These are phyloP conservation scores for Drosophila santomea DNA, from an alignment of 1,140 invertebrate species.

Conservation along the genomic window DNA sequence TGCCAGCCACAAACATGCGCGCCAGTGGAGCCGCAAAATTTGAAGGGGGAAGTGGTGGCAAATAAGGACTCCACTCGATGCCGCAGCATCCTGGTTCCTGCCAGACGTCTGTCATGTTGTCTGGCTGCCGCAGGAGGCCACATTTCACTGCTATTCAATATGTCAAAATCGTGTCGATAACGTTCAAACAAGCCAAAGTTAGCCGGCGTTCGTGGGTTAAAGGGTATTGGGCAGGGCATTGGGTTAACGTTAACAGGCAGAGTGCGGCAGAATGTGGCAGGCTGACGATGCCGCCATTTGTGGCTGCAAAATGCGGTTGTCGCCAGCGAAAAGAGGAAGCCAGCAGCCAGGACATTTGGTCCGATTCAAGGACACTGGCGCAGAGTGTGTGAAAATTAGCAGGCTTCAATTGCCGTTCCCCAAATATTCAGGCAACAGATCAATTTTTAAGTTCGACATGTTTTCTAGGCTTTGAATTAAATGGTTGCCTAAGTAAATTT, in stretches of 20 bases:
- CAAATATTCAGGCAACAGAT: neutral
- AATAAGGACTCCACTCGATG: neutral
- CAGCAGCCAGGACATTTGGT: conserved; percentile 2
- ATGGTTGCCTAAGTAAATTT: too few species aligned
- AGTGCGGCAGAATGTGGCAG: conserved; percentile 5
- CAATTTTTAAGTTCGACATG: neutral
- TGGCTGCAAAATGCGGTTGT: conserved; percentile 46
- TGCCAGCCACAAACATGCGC: conserved; percentile 76
- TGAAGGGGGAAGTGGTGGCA: neutral
- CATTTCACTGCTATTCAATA: conserved; percentile 81
- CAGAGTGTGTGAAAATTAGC: conserved; percentile 8
- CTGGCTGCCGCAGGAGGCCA: conserved; percentile 55
- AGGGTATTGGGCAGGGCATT: neutral
- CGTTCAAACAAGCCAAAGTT: conserved; percentile 64
- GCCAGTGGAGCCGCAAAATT: conserved; percentile 31
- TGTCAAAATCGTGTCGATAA: conserved; percentile 83
- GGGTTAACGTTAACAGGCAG: conserved; percentile 1
- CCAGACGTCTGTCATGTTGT: conserved; percentile 67
- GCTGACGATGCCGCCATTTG: conserved; percentile 43
- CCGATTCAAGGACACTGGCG: neutral
- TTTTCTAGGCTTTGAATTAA: neutral
- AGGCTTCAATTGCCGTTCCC: neutral
- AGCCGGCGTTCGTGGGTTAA: too few species aligned
- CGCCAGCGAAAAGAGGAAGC: conserved; percentile 22
- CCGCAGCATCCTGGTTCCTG: conserved; percentile 9